phyloP scores from a whole-genome alignment of 2,113 vertebrate species.

The Etheostoma cragini region DNA sequence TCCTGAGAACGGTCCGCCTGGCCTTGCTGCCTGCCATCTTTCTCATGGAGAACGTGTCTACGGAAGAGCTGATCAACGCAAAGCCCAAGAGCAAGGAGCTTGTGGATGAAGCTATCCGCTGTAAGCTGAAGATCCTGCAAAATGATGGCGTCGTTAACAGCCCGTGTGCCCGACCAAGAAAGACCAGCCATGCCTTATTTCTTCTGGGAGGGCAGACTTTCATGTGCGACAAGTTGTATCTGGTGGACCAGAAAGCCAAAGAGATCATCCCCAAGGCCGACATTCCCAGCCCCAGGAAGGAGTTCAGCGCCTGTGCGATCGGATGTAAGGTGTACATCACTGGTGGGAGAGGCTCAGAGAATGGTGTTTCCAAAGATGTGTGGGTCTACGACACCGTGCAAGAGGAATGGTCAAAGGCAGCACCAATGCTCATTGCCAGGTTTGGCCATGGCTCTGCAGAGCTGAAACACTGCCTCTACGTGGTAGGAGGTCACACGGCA shows the following conservation, averaged over 20 bases:
- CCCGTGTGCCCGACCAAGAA: constrained; percentile 86
- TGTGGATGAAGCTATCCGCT: constrained; percentile 87
- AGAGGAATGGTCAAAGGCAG: constrained; percentile 89
- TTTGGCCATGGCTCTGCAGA: constrained; percentile 90
- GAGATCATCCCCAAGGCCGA: constrained; percentile 89
- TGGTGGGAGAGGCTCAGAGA: constrained; percentile 87
- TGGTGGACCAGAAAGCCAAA: constrained; percentile 89
- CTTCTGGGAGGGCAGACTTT: constrained; percentile 88
- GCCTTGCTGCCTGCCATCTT: constrained; percentile 87
- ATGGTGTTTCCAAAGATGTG: constrained; percentile 89
- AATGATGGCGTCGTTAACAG: constrained; percentile 89
- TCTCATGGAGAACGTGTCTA: constrained; percentile 86
- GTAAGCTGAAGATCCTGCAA: constrained; percentile 88
- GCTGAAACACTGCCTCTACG: constrained; percentile 87
- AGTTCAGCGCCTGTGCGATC: constrained; percentile 89
- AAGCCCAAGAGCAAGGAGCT: constrained; percentile 86
- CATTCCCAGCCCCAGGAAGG: constrained; percentile 89
- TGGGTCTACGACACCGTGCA: constrained; percentile 90
- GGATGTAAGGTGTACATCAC: constrained; percentile 90
- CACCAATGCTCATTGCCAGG: constrained; percentile 88
- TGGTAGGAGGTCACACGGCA: constrained; percentile 88
- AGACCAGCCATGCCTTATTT: constrained; percentile 88
- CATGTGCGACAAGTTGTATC: constrained; percentile 89
- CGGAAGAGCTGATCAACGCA: constrained; percentile 84
- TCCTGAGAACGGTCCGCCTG: constrained; percentile 85